Percentiles rank a stretch among this genome's conserved stretches.
These are phyloP conservation scores for Laupala kohalensis DNA, from an alignment of 1,140 invertebrate genomes.

Conservation along the genomic window DNA sequence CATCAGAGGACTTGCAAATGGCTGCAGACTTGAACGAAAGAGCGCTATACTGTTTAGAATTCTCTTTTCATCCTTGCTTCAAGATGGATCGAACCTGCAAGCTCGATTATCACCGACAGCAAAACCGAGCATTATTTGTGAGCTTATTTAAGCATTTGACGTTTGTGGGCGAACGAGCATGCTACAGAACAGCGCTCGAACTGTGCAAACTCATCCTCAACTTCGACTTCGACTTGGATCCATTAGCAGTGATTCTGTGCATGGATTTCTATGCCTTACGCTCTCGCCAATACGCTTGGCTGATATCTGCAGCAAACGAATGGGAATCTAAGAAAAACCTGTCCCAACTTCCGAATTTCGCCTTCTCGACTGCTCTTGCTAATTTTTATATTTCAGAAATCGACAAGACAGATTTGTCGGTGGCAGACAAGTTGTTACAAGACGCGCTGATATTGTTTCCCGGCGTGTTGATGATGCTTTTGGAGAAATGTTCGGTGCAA, in stretches of 20 bases:
- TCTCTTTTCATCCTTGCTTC: slow-evolving; percentile 66
- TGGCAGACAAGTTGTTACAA: slow-evolving; percentile 51
- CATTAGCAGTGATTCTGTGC: slow-evolving; percentile 62
- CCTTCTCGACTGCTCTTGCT: slow-evolving; percentile 70
- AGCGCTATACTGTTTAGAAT: slow-evolving; percentile 63
- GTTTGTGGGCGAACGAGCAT: slow-evolving; percentile 66
- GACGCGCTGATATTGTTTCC: slow-evolving; percentile 77
- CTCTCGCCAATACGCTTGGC: slow-evolving; percentile 69
- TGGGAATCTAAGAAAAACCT: slow-evolving; percentile 57
- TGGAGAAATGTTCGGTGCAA: slow-evolving; percentile 66
- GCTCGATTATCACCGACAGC: slow-evolving; percentile 65
- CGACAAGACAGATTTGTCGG: slow-evolving; percentile 26
- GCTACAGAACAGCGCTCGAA: slow-evolving; percentile 68
- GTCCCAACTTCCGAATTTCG: slow-evolving; percentile 74
- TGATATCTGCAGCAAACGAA: slow-evolving; percentile 50
- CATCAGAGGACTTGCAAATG: slow-evolving; percentile 66
- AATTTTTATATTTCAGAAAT: slow-evolving; percentile 38
- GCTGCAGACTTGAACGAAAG: slow-evolving; percentile 67
- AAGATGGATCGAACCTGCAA: slow-evolving; percentile 61
- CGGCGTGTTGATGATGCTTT: slow-evolving; percentile 51
- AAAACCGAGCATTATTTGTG: slow-evolving; percentile 76
- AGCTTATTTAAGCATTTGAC: slow-evolving; percentile 73
- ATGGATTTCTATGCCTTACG: slow-evolving; percentile 81
- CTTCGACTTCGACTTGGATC: slow-evolving; percentile 73
- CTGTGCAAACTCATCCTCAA: slow-evolving; percentile 62